Percentiles rank a stretch among this genome's conserved stretches.
phyloP scores from a whole-genome alignment of 2,797 vertebrate species.

The Ptychobarbus kaznakovi region DNA sequence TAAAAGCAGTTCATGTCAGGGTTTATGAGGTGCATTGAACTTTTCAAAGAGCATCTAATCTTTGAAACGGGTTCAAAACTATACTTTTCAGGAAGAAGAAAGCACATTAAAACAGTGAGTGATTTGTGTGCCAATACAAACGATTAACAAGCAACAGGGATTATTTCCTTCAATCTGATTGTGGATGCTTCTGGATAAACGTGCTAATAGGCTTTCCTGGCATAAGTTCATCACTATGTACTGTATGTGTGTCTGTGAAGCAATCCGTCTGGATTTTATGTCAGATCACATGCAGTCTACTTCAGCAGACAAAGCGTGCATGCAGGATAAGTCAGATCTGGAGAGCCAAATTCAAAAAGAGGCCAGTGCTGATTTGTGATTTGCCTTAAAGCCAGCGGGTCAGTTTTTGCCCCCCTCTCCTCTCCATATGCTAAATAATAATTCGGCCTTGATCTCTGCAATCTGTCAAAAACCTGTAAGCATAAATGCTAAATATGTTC shows the following conservation, averaged over 20 bases:
- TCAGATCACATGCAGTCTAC: not conserved
- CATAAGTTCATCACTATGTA: not conserved
- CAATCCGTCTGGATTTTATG: not conserved
- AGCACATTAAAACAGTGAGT: not conserved
- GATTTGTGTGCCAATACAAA: slow-evolving; percentile 23
- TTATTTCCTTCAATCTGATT: slow-evolving; percentile 12
- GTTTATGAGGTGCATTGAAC: not conserved
- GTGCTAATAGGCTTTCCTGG: slow-evolving; percentile 11
- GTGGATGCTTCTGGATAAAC: slow-evolving; percentile 5
- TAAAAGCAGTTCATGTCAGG: not conserved
- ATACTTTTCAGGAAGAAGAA: not conserved
- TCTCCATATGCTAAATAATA: slow-evolving; percentile 45
- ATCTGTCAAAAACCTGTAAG: slow-evolving; percentile 43
- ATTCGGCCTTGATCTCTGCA: slow-evolving; percentile 26
- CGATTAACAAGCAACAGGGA: slow-evolving; percentile 24
- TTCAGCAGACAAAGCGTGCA: not conserved
- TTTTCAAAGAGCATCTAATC: not conserved
- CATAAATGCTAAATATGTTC: slow-evolving; percentile 17
- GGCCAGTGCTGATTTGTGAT: slow-evolving; percentile 6
- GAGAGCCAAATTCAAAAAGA: slow-evolving; percentile 12
- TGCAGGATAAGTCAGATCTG: not conserved
- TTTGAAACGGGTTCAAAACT: slow-evolving; percentile 15
- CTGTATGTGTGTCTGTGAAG: slow-evolving; percentile 5
- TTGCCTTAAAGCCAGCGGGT: slow-evolving; percentile 22
- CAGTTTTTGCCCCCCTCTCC: slow-evolving; percentile 9